Percentiles rank a stretch among this genome's conserved stretches.
phyloP scores from a whole-genome alignment of 1,140 invertebrate species.

The Varroa destructor region DNA sequence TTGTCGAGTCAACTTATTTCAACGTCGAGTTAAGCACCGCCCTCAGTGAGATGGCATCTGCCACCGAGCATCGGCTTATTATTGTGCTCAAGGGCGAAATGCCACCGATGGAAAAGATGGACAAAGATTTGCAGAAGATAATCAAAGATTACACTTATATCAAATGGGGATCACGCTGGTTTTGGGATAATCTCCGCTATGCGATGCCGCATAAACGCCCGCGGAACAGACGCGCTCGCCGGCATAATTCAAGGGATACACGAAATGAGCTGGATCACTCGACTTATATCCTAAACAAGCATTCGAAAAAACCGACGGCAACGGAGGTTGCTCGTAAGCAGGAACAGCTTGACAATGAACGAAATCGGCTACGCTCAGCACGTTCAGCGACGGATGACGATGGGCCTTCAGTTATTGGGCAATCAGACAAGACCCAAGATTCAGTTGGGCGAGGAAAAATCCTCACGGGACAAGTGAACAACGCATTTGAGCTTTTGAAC shows the following conservation, averaged over 20 bases:
- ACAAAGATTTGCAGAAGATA: conserved; percentile 38
- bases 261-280: background rate
- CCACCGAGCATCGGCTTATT: conserved; percentile 47
- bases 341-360: conserved; percentile 1
- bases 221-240: background rate
- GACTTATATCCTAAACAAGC: background rate
- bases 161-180: conserved; percentile 35
- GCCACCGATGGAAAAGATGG: conserved; percentile 35
- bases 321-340: background rate
- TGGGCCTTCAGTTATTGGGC: background rate
- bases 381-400: background rate
- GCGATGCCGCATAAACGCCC: conserved; percentile 36
- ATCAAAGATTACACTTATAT: conserved; percentile 44
- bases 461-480: conserved; percentile 2
- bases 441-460: too few species aligned
- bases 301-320: background rate
- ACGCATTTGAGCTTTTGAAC: background rate
- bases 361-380: background rate
- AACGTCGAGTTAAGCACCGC: conserved; percentile 68
- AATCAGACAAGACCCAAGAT: too few species aligned
- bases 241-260: background rate
- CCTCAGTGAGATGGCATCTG: conserved; percentile 44
- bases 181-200: conserved; percentile 40
- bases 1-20: conserved; percentile 81
- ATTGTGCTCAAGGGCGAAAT: conserved; percentile 65